Base-by-base conservation (phyloP, 1,140 invertebrate species). In the Sminthurides bifidus region DNA sequence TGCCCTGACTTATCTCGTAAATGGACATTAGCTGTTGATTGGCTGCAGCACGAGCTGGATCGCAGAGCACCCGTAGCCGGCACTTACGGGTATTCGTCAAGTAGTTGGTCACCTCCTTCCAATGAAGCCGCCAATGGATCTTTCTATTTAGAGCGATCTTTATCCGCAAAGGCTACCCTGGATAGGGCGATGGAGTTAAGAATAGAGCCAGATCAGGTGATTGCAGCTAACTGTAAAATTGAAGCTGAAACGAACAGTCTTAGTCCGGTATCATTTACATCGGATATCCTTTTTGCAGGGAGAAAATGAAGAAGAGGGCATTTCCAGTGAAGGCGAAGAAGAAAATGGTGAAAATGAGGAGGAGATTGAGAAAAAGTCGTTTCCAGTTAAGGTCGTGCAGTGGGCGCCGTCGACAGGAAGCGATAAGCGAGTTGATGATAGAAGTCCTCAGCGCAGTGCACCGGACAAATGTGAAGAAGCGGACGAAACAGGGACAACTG, bases 11-110 rank as follows among this genome's bases (percentile, higher is more conserved):
- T 94, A 23, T 82, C 85, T 60, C 76, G 82, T 37, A 89, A 91
- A 67, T 97, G 91, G 91, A 77, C 79, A 8, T 75, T 81, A 60
- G 86, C 91, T 31, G 86, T 94, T 1, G 83, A 88, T 48, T 96
- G 93, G 92, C 77, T 96, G 52, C 88, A 92, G 70, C 91, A 95
- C 70, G 92, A 96, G 73, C 76, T 96, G 44, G 91, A 95, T 53
- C 70, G 76, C 58, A 70, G 65, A 15, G 59, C 56, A 19, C 55
- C 59, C 0, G 43, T 80, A 80, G 66, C 81, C 81, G 46, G 38
- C 23, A 41, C 59, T 3, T 61, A 61, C 24, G 49, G 54, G 35
- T 54, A 54, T 19, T 58, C 50, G 21, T 92, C 69, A 87, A 83
- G 67, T 88, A 87, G 52, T 56, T 95, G 92, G 85, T 93, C 91